These are phyloP conservation scores for Daphoenositta chrysoptera DNA, from an alignment of 2,113 vertebrate species.

Conservation along the genomic window DNA sequence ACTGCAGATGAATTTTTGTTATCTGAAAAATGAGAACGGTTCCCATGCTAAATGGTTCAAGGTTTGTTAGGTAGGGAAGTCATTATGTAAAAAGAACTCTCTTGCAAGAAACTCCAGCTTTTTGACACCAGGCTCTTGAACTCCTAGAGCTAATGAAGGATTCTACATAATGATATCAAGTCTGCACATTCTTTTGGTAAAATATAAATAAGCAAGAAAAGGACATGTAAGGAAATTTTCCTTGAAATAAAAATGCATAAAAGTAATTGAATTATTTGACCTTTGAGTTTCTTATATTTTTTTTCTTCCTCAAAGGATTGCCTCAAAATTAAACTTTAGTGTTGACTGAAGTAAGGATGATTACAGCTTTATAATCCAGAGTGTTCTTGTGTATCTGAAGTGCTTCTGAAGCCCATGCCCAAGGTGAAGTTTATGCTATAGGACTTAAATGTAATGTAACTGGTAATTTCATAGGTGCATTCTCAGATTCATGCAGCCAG, in stretches of 20 bases:
- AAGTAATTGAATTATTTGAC: neutral
- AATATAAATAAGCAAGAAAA: neutral
- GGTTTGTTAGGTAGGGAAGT: neutral
- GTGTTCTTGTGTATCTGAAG: neutral
- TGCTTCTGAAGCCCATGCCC: neutral
- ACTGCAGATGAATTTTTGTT: conserved; percentile 17
- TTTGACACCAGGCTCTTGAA: neutral
- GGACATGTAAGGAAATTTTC: neutral
- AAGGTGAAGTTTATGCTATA: neutral
- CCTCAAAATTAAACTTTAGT: neutral
- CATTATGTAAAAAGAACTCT: neutral
- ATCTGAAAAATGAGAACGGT: conserved; percentile 30
- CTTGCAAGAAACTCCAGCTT: neutral
- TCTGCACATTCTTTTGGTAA: neutral
- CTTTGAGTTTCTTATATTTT: neutral
- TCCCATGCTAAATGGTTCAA: conserved; percentile 10
- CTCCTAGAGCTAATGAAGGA: neutral
- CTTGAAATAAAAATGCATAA: neutral
- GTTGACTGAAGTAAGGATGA: neutral
- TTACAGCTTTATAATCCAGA: neutral
- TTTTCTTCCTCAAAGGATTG: neutral
- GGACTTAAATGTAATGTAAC: neutral
- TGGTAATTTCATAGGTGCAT: neutral
- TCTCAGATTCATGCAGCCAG: neutral
- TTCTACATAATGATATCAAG: neutral